These are phyloP conservation scores for Manacus vitellinus DNA, from an alignment of 2,113 vertebrate genomes.

Conservation along the genomic window DNA sequence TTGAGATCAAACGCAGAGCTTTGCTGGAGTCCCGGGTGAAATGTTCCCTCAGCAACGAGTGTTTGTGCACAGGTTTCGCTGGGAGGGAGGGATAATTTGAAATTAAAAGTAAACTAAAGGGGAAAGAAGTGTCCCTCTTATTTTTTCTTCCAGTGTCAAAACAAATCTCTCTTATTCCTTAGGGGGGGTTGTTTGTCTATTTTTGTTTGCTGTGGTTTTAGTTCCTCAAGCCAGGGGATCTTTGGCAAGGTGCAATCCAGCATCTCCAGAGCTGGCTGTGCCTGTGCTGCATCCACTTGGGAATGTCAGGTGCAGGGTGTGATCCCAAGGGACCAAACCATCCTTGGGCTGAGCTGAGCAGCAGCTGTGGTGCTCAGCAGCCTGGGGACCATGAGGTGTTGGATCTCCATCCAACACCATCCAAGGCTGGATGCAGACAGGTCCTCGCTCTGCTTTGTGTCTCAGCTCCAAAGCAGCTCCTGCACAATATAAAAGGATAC, in stretches of 20 bases:
- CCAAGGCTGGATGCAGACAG: background rate
- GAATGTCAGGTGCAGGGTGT: background rate
- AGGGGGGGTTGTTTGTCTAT: background rate
- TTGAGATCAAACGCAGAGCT: constrained; percentile 18
- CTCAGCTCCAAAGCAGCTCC: background rate
- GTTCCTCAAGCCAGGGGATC: background rate
- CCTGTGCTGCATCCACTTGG: background rate
- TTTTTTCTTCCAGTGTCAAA: background rate
- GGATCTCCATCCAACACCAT: background rate
- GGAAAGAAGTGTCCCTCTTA: background rate
- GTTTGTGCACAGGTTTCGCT: background rate
- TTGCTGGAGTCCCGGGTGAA: background rate
- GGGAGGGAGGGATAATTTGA: constrained; percentile 21
- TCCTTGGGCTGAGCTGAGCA: rapidly evolving
- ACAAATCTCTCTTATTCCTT: background rate
- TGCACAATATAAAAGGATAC: background rate
- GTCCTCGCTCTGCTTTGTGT: background rate
- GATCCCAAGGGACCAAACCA: background rate
- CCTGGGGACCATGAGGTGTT: background rate
- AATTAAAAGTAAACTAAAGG: constrained; percentile 44
- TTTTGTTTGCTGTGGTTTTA: background rate
- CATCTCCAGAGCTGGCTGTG: background rate
- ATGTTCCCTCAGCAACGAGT: constrained; percentile 19
- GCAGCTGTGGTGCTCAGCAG: background rate
- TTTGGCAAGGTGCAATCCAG: background rate